A percentile compares a stretch with the other conserved stretches of the same genome.
phyloP scores from a whole-genome alignment of 2,888 invertebrate genomes.

The Diaphora mendica region DNA sequence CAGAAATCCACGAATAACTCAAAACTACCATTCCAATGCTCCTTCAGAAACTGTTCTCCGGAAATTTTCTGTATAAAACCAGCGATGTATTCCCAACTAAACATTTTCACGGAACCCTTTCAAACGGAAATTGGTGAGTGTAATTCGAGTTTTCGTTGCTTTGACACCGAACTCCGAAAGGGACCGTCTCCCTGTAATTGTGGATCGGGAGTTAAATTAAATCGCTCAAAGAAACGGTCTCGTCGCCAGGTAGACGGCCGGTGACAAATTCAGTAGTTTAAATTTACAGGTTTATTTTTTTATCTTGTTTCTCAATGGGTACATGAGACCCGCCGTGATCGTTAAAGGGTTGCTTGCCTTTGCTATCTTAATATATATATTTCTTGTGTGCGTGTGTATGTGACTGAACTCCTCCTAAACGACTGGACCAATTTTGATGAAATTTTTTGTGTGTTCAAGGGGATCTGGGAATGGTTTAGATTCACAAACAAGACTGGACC shows the following conservation, averaged over 20 bases:
- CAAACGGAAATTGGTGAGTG: constrained; percentile 50
- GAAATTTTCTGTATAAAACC: constrained; percentile 24
- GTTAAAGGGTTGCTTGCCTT: constrained; percentile 29
- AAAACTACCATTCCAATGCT: constrained; percentile 43
- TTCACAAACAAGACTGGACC: no score
- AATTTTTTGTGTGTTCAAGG: no score
- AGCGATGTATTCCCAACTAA: constrained; percentile 45
- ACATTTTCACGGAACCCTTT: constrained; percentile 44
- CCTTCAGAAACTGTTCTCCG: constrained; percentile 14
- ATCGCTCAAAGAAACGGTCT: constrained; percentile 63
- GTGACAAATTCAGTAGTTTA: constrained; percentile 51
- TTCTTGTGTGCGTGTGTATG: no score
- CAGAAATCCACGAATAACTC: constrained; percentile 23
- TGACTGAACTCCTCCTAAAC: no score
- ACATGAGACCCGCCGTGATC: constrained; percentile 9
- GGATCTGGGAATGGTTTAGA: no score
- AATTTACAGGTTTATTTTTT: constrained; percentile 49
- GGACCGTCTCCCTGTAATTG: constrained; percentile 71
- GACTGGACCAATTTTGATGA: no score
- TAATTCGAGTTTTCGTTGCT: constrained; percentile 59
- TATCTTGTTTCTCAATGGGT: constrained; percentile 38
- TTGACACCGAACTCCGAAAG: constrained; percentile 74
- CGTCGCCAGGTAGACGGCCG: constrained; percentile 44
- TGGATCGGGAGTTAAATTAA: constrained; percentile 72
- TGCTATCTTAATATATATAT: no score